Evolutionary conservation across 2,113 vertebrate genomes (phyloP).

Genomic region (Trichechus manatus): DNA sequence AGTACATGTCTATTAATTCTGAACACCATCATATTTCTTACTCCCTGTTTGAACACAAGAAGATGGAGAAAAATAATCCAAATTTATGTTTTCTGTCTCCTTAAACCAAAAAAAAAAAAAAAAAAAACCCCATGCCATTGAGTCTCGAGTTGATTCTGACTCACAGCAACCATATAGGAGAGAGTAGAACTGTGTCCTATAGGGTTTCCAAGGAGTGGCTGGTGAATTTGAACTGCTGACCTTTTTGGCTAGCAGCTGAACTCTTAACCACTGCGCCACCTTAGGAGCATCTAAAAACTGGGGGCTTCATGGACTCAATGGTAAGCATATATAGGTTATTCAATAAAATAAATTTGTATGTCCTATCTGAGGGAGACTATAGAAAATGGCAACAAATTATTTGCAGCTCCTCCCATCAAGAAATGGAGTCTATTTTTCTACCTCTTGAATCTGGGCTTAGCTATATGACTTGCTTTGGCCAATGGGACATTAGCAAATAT

Average conservation of each 20-base stretch:
- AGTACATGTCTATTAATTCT: not conserved
- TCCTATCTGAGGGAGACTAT: not conserved
- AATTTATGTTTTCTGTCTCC: slow-evolving; percentile 2
- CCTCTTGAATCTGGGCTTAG: not conserved
- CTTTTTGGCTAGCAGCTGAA: too few relatives aligned
- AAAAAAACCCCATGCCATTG: too few relatives aligned
- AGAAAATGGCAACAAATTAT: slow-evolving; percentile 4
- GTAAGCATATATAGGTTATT: not conserved
- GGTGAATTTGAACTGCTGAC: too few relatives aligned
- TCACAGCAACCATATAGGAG: too few relatives aligned
- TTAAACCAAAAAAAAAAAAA: not conserved
- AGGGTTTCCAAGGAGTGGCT: too few relatives aligned
- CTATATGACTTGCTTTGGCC: not conserved
- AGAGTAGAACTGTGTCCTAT: too few relatives aligned
- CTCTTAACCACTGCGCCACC: too few relatives aligned
- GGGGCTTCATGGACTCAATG: not conserved
- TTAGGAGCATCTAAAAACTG: slow-evolving; percentile 32
- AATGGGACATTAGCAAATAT: not conserved
- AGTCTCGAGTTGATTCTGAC: too few relatives aligned
- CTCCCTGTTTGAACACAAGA: not conserved
- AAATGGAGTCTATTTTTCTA: not conserved
- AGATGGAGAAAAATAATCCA: not conserved
- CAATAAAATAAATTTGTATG: not conserved
- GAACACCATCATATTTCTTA: slow-evolving; percentile 22
- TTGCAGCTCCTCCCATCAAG: not conserved